Base-by-base conservation (phyloP, 2,797 vertebrate genomes). In the Ptychadena robeensis region DNA sequence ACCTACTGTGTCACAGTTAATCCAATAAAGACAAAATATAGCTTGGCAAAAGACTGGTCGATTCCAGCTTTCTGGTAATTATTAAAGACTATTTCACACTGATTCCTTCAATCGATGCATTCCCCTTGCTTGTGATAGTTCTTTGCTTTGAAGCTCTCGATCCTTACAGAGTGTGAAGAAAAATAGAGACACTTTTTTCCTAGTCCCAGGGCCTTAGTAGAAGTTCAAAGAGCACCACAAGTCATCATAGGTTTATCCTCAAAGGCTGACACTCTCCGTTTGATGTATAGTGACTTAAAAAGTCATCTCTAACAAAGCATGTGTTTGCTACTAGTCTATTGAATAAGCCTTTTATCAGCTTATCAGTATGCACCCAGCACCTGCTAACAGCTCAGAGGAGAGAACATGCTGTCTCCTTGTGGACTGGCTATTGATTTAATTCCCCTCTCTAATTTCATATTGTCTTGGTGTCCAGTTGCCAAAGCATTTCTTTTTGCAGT, bases 1-100 rank as follows among this genome's bases (percentile, higher is more conserved):
- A 94, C 93, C 92, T 94, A 93, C 92, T 91, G 91, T 93, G 92
- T 93, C 92, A 93, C 91, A 91, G 90, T 92, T 94, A 94, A 95
- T 93, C 92, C 93, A 94, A 93, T 93, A 93, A 94, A 92, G 91
- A 92, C 93, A 93, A 94, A 93, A 93, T 93, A 93, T 91, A 92
- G 90, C 90, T 89, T 89, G 91, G 90, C 89, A 93, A 93, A 94
- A 93, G 88, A 93, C 89, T 83, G 93, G 90, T 92, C 90, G 59
- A 93, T 93, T 93, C 88, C 87, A 91, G 88, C 90, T 93, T 93
- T 92, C 90, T 91, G 87, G 90, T 93, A 93, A 94, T 94, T 94
- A 94, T 91, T 92, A 92, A 92, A 92, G 89, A 92, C 91, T 91
- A 88, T 92, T 94, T 94, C 93, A 94, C 89, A 91, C 89, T 88